Conservation (phyloP, 2,797 vertebrate genomes). For the Aphelocoma californica region DNA sequence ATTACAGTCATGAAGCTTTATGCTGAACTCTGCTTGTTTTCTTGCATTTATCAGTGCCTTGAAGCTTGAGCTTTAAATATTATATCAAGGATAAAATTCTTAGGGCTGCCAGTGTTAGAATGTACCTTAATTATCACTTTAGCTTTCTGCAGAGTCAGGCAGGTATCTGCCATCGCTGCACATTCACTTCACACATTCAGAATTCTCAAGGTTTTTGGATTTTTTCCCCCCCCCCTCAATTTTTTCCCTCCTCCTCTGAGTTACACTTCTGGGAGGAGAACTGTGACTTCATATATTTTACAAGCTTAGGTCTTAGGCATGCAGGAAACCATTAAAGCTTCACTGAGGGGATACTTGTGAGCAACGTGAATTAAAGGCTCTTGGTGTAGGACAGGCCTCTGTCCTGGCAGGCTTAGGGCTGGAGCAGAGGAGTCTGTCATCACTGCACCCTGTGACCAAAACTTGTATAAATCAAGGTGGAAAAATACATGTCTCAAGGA, state of each 20-base stretch:
- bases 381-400: neutral
- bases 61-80: constrained; percentile 10
- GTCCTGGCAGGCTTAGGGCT: neutral
- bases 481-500: neutral
- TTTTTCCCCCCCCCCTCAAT: no score
- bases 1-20: neutral
- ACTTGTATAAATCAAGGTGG: neutral
- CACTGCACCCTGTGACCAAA: neutral
- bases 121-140: constrained; percentile 16
- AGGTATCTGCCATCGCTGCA: neutral
- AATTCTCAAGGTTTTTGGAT: neutral
- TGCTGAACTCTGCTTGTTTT: constrained; percentile 22
- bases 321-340: neutral
- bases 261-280: neutral
- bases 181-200: neutral
- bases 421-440: neutral
- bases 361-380: neutral
- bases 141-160: constrained; percentile 4
- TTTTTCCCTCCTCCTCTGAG: neutral
- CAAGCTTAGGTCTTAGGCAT: neutral
- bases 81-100: neutral
- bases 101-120: neutral
- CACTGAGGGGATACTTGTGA: accelerated
- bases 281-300: neutral
- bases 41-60: neutral